Base-by-base conservation (phyloP, 1,140 invertebrate genomes). In the Gryon sp. region DNA sequence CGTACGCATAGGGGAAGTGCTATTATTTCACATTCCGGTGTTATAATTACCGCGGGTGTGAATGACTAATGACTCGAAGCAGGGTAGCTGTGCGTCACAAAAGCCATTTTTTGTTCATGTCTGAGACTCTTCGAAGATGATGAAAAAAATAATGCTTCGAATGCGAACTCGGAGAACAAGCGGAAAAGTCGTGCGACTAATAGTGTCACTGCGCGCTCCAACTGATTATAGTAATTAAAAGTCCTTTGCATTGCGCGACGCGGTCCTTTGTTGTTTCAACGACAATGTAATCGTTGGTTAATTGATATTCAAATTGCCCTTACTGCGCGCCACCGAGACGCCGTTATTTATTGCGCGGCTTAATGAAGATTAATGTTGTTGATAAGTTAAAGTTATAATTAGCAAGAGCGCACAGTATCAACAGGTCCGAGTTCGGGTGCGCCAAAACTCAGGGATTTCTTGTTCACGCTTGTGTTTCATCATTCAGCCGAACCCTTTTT, bases 1-100 rank as follows among this genome's bases (percentile, higher is more conserved):
- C 62, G 63, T 78, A 73, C 76, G 63, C 76, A 73, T 69, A 60
- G 30, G 68, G 76, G 76, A 78, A 68, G 76, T 69, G 57, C 63
- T 52, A 78, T 78, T 78, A 78, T 78, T 78, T 73, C 63, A n/a
- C n/a, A 69, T 73, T 50, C 68, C 62, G 69, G 63, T 78, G 76
- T 78, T 78, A 74, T 78, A 78, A 78, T 78, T 78, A 73, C 63
- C 76, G 76, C 76, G 76, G 69, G 76, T 78, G 76, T 74, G 69
- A 73, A 78, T 78, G 76, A 78, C 76, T 78, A 78, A 78, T 78
- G 68, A 78, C 57, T 73, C 62, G 62, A 6, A n/a, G 68, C 40
- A 14, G 57, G 66, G 65, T 69, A 53, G 66, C 75, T 38, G 48
- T 36, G 68, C 55, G 68, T 77, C 53, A 66, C 75, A 72, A 77